Percentiles rank a stretch among this genome's conserved stretches.
phyloP scores from a whole-genome alignment of 2,797 vertebrate genomes.

The Anabas testudineus region DNA sequence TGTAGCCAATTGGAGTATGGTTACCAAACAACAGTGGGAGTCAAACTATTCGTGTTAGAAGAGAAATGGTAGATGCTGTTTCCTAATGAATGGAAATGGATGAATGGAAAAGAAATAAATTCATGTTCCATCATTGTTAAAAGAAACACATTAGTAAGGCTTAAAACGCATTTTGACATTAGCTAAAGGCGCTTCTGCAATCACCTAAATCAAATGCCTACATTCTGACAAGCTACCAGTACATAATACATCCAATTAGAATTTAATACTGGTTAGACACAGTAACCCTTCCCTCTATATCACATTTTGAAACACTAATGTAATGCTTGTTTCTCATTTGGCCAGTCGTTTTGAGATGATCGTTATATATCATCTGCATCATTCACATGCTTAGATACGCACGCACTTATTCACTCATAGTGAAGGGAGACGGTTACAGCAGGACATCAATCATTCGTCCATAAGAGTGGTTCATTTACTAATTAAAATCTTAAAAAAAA shows the following conservation, averaged over 20 bases:
- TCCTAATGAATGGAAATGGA: conserved; percentile 8
- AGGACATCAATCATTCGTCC: conserved; percentile 90
- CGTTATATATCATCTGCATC: conserved; percentile 74
- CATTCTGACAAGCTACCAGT: conserved; percentile 79
- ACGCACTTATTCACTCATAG: conserved; percentile 67
- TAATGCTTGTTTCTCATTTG: conserved; percentile 80
- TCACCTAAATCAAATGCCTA: conserved; percentile 68
- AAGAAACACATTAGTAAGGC: conserved; percentile 48
- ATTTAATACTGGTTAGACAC: conserved; percentile 74
- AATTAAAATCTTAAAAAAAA: conserved; percentile 92
- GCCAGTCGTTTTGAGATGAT: conserved; percentile 69
- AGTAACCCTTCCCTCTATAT: conserved; percentile 71
- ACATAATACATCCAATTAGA: conserved; percentile 80
- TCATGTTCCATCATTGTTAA: conserved; percentile 17
- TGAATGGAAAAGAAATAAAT: conserved; percentile 11
- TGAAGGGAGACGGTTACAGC: conserved; percentile 76
- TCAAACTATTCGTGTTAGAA: conserved; percentile 23
- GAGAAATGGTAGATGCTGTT: conserved; percentile 16
- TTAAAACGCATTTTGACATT: conserved; percentile 58
- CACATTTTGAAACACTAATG: conserved; percentile 72
- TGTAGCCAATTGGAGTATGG: conserved; percentile 17
- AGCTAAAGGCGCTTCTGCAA: conserved; percentile 53
- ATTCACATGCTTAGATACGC: conserved; percentile 70
- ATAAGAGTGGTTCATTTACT: conserved; percentile 93
- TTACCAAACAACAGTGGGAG: conserved; percentile 9